A percentile compares a stretch with the other conserved stretches of the same genome.
Evolutionary conservation across 2,888 invertebrate genomes (phyloP).

Genomic region (Petrolisthes cinctipes): DNA sequence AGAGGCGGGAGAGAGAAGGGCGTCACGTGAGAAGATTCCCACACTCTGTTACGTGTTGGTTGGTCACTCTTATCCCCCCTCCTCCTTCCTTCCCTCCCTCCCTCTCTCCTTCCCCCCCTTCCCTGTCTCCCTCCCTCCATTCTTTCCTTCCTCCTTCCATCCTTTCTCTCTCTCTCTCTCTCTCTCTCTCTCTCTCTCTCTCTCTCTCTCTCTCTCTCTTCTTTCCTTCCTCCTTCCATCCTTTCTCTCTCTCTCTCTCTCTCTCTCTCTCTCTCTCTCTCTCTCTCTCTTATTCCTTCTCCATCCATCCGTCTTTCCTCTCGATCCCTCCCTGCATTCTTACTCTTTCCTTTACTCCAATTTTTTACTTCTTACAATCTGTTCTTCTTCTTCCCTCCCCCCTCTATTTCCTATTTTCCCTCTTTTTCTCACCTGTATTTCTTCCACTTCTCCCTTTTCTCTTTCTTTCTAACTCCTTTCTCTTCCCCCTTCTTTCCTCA

Average conservation of each 20-base stretch:
- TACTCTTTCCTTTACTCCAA: not conserved
- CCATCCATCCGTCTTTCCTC: not conserved
- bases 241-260: not conserved
- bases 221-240: not conserved
- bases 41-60: not conserved
- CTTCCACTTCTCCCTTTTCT: not conserved
- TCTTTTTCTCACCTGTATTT: not conserved
- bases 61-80: not conserved
- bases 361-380: not conserved
- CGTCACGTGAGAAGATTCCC: not conserved
- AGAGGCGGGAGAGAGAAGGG: not conserved
- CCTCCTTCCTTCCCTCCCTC: not conserved
- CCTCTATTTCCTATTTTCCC: not conserved
- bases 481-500: not conserved
- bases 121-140: not conserved
- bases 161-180: not conserved
- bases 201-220: conserved; percentile 1
- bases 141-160: not conserved
- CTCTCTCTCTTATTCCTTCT: not conserved
- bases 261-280: not conserved
- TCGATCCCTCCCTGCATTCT: not conserved
- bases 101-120: not conserved
- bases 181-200: conserved; percentile 1
- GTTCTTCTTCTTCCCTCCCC: not conserved
- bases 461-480: not conserved